A percentile compares a stretch with the other conserved stretches of the same genome.
These are phyloP conservation scores for Notiomystis cincta DNA, from an alignment of 2,113 vertebrate genomes.

Conservation along the genomic window DNA sequence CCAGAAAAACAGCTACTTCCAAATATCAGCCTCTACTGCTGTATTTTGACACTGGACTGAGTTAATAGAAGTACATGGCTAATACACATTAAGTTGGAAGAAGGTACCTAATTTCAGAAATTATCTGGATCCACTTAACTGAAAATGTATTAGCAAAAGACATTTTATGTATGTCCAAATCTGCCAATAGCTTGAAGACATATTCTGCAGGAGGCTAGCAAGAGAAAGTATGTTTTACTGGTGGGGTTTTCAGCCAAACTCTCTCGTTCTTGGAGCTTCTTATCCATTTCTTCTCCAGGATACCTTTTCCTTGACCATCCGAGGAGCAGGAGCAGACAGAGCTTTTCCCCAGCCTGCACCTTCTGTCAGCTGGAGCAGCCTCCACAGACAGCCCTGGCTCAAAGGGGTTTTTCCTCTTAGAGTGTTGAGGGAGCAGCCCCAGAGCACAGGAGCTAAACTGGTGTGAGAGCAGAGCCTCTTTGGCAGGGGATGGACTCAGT, in stretches of 20 bases:
- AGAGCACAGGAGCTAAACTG: neutral
- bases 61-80: neutral
- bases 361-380: neutral
- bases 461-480: neutral
- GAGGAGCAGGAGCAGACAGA: neutral
- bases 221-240: neutral
- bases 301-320: neutral
- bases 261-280: neutral
- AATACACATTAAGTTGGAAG: neutral
- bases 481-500: neutral
- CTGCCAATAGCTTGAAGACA: conserved; percentile 4
- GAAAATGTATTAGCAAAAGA: neutral
- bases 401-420: accelerated
- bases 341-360: neutral
- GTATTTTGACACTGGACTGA: neutral
- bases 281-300: conserved; percentile 9
- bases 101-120: neutral
- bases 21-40: neutral
- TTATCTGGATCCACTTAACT: neutral
- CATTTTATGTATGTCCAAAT: neutral
- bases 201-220: neutral
- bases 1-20: neutral
- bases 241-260: conserved; percentile 8
- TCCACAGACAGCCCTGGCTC: neutral
- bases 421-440: neutral